phyloP scores from a whole-genome alignment of 2,888 invertebrate genomes.

The Bembecia ichneumoniformis region DNA sequence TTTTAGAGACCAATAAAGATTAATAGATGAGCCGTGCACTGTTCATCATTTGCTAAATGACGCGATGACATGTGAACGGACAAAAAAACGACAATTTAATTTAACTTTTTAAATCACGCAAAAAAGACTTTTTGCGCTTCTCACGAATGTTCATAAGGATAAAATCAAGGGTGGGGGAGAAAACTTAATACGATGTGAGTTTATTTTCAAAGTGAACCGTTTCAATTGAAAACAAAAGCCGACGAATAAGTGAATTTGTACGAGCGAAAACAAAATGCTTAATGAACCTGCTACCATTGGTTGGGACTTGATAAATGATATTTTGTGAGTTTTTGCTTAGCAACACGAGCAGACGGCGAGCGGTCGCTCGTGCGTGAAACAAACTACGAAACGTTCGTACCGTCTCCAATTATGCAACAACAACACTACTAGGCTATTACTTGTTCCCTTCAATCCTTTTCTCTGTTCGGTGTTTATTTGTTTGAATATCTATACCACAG shows the following conservation, averaged over 20 bases:
- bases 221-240: too few species aligned
- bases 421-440: conserved; percentile 15
- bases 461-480: conserved; percentile 19
- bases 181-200: too few species aligned
- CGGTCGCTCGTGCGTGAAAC: conserved; percentile 39
- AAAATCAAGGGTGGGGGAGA: not conserved
- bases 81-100: conserved; percentile 5
- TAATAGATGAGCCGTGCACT: conserved; percentile 16
- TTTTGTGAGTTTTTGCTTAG: conserved; percentile 19
- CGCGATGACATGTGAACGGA: conserved; percentile 3
- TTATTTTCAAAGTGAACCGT: too few species aligned
- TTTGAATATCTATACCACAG: too few species aligned
- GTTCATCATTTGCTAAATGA: conserved; percentile 5
- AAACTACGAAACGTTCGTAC: conserved; percentile 28
- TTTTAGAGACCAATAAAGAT: conserved; percentile 22
- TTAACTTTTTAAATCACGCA: not conserved
- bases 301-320: conserved; percentile 3
- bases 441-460: too few species aligned
- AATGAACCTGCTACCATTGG: not conserved
- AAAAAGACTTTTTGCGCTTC: too few species aligned
- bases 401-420: conserved; percentile 22
- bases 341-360: conserved; percentile 14
- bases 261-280: too few species aligned
- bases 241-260: not conserved
- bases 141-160: not conserved